Percentiles rank a stretch among this genome's conserved stretches.
Conservation (phyloP, 2,113 vertebrate species). For the Smithornis capensis region DNA sequence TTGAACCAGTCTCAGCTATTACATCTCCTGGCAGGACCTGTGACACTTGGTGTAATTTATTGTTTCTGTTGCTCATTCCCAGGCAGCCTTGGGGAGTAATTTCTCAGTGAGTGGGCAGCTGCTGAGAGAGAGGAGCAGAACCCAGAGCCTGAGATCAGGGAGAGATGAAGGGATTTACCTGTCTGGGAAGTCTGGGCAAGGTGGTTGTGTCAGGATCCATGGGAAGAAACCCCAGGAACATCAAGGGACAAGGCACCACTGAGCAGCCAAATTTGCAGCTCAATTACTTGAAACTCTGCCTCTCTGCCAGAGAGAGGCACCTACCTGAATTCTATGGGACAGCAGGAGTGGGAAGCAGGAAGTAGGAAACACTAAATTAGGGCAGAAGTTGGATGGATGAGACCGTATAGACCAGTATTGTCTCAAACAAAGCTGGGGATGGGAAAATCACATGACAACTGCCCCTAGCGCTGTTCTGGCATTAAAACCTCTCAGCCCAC, state of each 20-base stretch:
- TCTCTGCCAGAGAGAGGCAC: not conserved
- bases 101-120: conserved; percentile 48
- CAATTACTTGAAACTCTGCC: not conserved
- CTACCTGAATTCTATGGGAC: not conserved
- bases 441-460: not conserved
- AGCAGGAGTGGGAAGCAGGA: not conserved
- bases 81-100: conserved; percentile 53
- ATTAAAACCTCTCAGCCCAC: not conserved
- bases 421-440: not conserved
- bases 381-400: not conserved
- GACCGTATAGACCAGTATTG: not conserved
- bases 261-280: not conserved
- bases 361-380: not conserved
- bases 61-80: conserved; percentile 39
- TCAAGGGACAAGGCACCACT: not conserved
- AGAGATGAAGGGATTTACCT: not conserved
- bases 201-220: not conserved
- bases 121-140: not conserved
- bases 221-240: not conserved
- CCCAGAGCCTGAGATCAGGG: not conserved
- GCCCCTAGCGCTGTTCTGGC: not conserved
- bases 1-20: not conserved
- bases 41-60: conserved; percentile 60
- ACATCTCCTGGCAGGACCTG: conserved; percentile 27
- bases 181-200: not conserved